Conservation (phyloP, 2,113 vertebrate species). For the Eira barbara region DNA sequence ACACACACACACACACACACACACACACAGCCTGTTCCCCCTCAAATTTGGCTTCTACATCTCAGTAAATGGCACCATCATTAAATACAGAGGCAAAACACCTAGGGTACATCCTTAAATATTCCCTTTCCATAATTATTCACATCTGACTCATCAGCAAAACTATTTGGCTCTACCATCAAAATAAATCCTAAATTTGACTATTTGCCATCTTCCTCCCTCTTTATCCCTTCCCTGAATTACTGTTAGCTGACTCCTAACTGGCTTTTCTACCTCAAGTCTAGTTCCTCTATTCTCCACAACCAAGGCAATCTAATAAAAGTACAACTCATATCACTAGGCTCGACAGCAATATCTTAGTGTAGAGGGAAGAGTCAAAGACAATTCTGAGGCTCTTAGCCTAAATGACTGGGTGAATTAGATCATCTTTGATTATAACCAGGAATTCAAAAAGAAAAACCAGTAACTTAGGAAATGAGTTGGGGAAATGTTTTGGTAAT, state of each 20-base stretch:
- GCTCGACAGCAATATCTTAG: neutral
- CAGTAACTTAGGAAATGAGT: slow-evolving; percentile 59
- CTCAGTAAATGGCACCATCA: neutral
- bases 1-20: neutral
- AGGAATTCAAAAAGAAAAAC: neutral
- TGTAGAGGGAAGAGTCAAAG: neutral
- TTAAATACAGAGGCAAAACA: neutral
- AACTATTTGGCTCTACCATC: neutral
- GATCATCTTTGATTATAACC: neutral
- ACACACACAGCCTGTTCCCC: neutral
- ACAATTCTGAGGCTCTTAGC: neutral
- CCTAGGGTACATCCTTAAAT: neutral
- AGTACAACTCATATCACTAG: neutral
- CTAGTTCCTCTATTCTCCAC: neutral
- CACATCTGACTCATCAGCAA: neutral
- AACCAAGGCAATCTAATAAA: neutral
- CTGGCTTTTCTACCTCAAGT: neutral
- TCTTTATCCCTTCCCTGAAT: neutral
- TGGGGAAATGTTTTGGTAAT: slow-evolving; percentile 37
- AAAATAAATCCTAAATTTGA: neutral
- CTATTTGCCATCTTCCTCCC: neutral
- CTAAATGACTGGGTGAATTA: neutral
- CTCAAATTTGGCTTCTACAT: neutral
- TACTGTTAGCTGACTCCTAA: neutral
- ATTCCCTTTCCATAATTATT: neutral